These are phyloP conservation scores for Dolichopus griseipennis DNA, from an alignment of 2,888 invertebrate genomes.

Conservation along the genomic window DNA sequence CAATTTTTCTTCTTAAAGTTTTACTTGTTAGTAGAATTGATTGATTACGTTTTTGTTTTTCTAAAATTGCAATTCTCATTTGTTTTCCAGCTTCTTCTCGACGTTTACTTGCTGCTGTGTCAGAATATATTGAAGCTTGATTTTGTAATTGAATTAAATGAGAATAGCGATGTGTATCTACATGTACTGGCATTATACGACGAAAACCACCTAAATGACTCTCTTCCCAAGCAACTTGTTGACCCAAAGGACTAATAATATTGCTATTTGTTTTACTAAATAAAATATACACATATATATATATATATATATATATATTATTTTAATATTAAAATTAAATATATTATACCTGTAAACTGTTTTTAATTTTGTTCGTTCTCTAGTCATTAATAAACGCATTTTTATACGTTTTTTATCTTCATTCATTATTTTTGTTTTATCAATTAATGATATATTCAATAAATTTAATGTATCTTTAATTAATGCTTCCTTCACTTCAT, in stretches of 20 bases:
- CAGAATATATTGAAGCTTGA: slow-evolving; percentile 55
- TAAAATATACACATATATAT: background rate
- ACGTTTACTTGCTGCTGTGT: slow-evolving; percentile 67
- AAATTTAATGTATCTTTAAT: slow-evolving; percentile 68
- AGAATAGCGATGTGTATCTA: slow-evolving; percentile 50
- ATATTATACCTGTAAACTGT: background rate
- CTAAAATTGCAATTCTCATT: slow-evolving; percentile 52
- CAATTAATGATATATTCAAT: slow-evolving; percentile 66
- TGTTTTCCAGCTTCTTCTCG: slow-evolving; percentile 64
- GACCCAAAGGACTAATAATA: slow-evolving; percentile 44
- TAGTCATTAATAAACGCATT: slow-evolving; percentile 54
- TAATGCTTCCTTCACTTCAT: slow-evolving; percentile 74
- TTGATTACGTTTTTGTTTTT: slow-evolving; percentile 20
- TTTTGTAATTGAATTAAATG: slow-evolving; percentile 63
- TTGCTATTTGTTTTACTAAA: background rate
- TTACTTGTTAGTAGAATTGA: slow-evolving; percentile 23
- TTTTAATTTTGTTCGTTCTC: background rate
- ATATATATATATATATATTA: too few species aligned
- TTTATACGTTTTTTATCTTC: slow-evolving; percentile 67
- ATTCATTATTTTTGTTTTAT: slow-evolving; percentile 58
- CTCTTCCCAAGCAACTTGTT: slow-evolving; percentile 64
- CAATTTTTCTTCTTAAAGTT: background rate
- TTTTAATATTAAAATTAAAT: too few species aligned
- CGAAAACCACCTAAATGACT: slow-evolving; percentile 67
- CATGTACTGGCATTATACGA: slow-evolving; percentile 55